A percentile compares a stretch with the other conserved stretches of the same genome.
Conservation (phyloP, 2,888 invertebrate species). For the Lottia gigantea region DNA sequence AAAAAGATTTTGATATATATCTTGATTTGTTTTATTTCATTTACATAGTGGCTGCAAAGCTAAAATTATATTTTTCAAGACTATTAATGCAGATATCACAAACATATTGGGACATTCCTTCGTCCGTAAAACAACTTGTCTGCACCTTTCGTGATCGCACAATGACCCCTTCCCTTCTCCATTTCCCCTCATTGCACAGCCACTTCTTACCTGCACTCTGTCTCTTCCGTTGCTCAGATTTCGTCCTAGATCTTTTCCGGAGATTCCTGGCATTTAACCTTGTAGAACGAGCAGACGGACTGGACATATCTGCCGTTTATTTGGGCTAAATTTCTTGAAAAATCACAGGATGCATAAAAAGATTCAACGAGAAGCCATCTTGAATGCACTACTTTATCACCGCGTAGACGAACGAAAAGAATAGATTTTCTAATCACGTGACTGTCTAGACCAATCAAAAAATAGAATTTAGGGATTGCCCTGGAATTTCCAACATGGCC, state of each 20-base stretch:
- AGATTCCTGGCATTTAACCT: slow-evolving; percentile 51
- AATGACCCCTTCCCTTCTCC: slow-evolving; percentile 2
- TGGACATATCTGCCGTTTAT: slow-evolving; percentile 45
- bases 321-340: slow-evolving; percentile 15
- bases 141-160: not conserved
- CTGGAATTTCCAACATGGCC: slow-evolving; percentile 28
- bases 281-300: slow-evolving; percentile 48
- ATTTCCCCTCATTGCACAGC: not conserved
- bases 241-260: slow-evolving; percentile 37
- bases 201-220: slow-evolving; percentile 37
- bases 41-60: too few relatives aligned
- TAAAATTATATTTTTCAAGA: too few relatives aligned
- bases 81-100: too few relatives aligned
- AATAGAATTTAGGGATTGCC: slow-evolving; percentile 18
- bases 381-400: slow-evolving; percentile 44
- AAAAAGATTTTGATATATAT: too few relatives aligned
- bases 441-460: slow-evolving; percentile 28
- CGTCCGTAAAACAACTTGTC: too few relatives aligned
- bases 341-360: slow-evolving; percentile 16
- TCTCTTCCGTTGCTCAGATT: slow-evolving; percentile 29
- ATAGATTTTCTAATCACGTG: slow-evolving; percentile 33
- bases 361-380: slow-evolving; percentile 51
- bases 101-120: too few relatives aligned
- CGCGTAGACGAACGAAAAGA: slow-evolving; percentile 33
- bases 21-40: too few relatives aligned